Percentiles rank a stretch among this genome's conserved stretches.
Conservation (phyloP, 2,113 vertebrate genomes). For the Drymodes brunneopygia region DNA sequence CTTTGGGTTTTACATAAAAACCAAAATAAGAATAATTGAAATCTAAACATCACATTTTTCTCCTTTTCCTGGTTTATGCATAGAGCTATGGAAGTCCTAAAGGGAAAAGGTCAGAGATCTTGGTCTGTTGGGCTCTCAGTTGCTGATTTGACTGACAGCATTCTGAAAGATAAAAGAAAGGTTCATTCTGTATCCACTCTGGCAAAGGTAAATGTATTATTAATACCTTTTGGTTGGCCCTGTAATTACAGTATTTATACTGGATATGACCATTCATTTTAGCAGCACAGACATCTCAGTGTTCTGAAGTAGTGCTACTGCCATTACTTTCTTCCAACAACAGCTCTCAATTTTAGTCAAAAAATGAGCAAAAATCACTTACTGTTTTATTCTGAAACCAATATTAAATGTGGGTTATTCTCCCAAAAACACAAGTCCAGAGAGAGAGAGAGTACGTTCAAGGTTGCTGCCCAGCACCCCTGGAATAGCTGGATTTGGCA, state of each 20-base stretch:
- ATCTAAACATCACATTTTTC: background rate
- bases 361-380: background rate
- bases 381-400: background rate
- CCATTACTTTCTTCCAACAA: background rate
- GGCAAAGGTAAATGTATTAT: slow-evolving; percentile 81
- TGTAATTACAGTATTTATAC: background rate
- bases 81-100: slow-evolving; percentile 88
- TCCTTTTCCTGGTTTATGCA: background rate
- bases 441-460: background rate
- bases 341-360: background rate
- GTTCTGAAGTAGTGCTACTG: background rate
- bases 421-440: background rate
- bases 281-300: background rate
- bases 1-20: background rate
- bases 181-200: slow-evolving; percentile 87
- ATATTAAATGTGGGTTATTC: background rate
- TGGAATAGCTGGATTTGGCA: background rate
- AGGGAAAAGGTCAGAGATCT: slow-evolving; percentile 86
- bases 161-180: slow-evolving; percentile 84
- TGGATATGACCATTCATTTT: background rate
- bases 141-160: slow-evolving; percentile 87
- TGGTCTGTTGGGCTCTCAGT: slow-evolving; percentile 93
- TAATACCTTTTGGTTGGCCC: background rate
- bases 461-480: background rate
- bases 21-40: background rate